These are phyloP conservation scores for Camelus dromedarius DNA, from an alignment of 2,113 vertebrate species.

Conservation along the genomic window DNA sequence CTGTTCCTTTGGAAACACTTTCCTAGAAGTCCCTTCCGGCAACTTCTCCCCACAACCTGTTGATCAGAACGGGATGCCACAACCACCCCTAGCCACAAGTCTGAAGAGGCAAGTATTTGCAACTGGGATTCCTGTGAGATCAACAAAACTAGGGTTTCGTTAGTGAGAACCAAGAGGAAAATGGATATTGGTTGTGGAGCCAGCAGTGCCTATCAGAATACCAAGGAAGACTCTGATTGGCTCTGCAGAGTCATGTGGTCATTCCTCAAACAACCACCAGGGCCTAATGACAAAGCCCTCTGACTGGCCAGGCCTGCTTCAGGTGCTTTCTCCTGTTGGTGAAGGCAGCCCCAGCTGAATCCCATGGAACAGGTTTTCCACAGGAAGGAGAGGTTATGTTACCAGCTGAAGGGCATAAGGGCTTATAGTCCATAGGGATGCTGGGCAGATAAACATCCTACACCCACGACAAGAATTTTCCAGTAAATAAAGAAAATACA, in stretches of 20 bases:
- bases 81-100: background rate
- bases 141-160: background rate
- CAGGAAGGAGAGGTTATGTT: background rate
- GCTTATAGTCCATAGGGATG: background rate
- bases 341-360: background rate
- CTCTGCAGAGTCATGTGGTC: background rate
- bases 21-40: background rate
- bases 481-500: constrained; percentile 40
- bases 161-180: background rate
- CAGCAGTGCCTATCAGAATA: background rate
- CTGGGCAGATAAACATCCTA: constrained; percentile 47
- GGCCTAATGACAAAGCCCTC: background rate
- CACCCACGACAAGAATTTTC: constrained; percentile 41
- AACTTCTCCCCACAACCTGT: background rate
- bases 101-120: background rate
- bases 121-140: background rate
- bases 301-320: background rate
- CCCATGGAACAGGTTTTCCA: background rate
- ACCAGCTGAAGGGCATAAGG: background rate
- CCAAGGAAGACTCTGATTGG: background rate
- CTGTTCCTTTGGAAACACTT: background rate
- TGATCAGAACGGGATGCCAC: background rate
- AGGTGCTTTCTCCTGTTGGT: background rate
- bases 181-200: background rate
- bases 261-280: background rate